Evolutionary conservation across 2,113 vertebrate genomes (phyloP), one percentile per base, ranked within the genome.

Genomic region (Mohoua ochrocephala): DNA sequence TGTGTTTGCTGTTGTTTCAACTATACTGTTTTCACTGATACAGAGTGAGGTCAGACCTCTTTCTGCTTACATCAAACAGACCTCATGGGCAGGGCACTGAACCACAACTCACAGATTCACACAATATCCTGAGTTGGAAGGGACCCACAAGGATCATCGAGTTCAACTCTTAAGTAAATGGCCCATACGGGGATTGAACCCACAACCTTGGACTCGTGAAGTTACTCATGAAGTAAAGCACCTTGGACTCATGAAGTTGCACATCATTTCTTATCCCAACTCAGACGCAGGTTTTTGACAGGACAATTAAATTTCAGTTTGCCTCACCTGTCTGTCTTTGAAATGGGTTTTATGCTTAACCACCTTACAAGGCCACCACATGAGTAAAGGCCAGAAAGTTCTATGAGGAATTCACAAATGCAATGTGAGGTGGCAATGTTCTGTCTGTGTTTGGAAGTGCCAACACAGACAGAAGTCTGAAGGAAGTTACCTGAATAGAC

Each of bases 141-240:
- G n/a, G 28, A 45, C 10, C n/a, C 47, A 45, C 64, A 78, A 45
- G 19, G 54, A 28, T 33, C 21, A 68, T 50, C 3, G 12, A 69
- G 39, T 37, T 10, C 18, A 37, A 13, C 22, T 44, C 28, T 23
- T 28, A 60, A 41, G 19, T 16, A 57, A 53, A 45, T 35, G 44
- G 37, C 44, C 31, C 26, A 3, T 24, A 45, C 0, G 0, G 28
- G 10, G 18, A 28, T 20, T 69, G 19, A 61, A 45, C 15, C 15
- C 33, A 33, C 23, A 39, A 2, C 28, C 39, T 61, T 87, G 47
- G 33, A 23, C 23, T 77, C 14, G n/a, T n/a, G n/a, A n/a, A n/a
- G n/a, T n/a, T n/a, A n/a, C n/a, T n/a, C n/a, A n/a, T n/a, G n/a
- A n/a, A n/a, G n/a, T n/a, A n/a, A n/a, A n/a, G n/a, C n/a, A 2